These are phyloP conservation scores for Rosalia funebris DNA, from an alignment of 2,888 invertebrate species.

Conservation along the genomic window DNA sequence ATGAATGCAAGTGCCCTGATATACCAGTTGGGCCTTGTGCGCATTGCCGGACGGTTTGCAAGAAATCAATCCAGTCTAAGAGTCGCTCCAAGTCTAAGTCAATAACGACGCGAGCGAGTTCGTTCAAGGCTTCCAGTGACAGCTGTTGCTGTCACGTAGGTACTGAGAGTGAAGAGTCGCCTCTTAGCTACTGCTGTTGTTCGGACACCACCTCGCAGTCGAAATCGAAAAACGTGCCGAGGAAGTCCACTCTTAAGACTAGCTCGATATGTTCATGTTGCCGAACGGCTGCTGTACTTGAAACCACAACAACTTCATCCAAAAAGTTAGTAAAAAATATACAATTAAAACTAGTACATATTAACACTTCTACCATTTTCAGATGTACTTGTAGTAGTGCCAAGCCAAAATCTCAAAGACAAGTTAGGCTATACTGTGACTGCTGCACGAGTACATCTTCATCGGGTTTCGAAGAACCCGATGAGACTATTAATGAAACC, in stretches of 20 bases:
- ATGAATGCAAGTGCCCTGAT: no score
- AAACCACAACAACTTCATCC: background rate
- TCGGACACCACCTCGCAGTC: background rate
- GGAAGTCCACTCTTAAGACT: background rate
- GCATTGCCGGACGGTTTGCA: no score
- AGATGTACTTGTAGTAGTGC: background rate
- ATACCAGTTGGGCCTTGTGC: no score
- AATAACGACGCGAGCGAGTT: background rate
- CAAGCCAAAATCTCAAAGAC: background rate
- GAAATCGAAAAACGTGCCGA: background rate
- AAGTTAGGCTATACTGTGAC: conserved; percentile 26
- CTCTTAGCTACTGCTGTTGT: background rate
- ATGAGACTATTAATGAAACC: no score
- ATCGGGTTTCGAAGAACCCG: background rate
- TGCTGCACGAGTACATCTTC: conserved; percentile 35
- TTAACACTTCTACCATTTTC: background rate
- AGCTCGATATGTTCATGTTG: background rate
- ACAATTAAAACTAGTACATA: background rate
- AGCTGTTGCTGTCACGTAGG: background rate
- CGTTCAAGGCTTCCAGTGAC: background rate
- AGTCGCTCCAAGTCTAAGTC: background rate
- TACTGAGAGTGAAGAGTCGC: background rate
- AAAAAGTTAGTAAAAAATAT: background rate
- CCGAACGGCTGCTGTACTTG: no score
- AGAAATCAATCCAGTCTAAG: no score